Evolutionary conservation across 2,888 invertebrate genomes (phyloP), one percentile per base, ranked within the genome.

Genomic region (Halictus ligatus): DNA sequence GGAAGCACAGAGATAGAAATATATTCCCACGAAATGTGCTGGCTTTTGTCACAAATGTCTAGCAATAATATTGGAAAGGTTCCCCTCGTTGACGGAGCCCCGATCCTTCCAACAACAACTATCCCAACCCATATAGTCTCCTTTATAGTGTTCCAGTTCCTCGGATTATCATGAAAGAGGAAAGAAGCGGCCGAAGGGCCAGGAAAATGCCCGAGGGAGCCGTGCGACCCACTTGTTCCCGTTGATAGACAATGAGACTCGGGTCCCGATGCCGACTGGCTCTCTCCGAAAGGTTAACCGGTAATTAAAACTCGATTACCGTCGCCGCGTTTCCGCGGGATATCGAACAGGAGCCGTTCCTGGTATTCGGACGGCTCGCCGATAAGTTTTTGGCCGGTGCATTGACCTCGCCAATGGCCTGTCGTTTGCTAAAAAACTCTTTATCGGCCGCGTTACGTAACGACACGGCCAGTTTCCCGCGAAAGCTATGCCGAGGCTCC

Each of bases 231-330:
- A 85, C 77, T 85, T 84, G 69, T 69, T 69, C 73, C 83, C 78
- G 85, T 84, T 80, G 84, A 80, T 85, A 78, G 84, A 85, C 73
- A 84, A 83, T 83, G 80, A 85, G 83, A 77, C 83, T 25, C 58
- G 67, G 77, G 21, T 50, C 60, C 75, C 75, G 48, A 48, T 10
- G 73, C 10, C 83, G n/a, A 60, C 64, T 50, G 29, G 58, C 25
- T 71, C 69, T 35, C 43, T 67, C 13, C 13, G 50, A 74, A 80
- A 83, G 85, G 83, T 80, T 85, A 84, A 84, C 84, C 85, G 84
- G 69, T 84, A 84, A 85, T 85, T 84, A 85, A 80, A 83, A 84
- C 71, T 78, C 84, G 58, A 84, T 85, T 85, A 80, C 50, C 72
- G 72, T 71, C 71, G 40, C 74, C 35, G 69, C 71, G 64, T 67